Evolutionary conservation across 2,888 invertebrate genomes (phyloP).

Genomic region (Ctenicera cuprea): DNA sequence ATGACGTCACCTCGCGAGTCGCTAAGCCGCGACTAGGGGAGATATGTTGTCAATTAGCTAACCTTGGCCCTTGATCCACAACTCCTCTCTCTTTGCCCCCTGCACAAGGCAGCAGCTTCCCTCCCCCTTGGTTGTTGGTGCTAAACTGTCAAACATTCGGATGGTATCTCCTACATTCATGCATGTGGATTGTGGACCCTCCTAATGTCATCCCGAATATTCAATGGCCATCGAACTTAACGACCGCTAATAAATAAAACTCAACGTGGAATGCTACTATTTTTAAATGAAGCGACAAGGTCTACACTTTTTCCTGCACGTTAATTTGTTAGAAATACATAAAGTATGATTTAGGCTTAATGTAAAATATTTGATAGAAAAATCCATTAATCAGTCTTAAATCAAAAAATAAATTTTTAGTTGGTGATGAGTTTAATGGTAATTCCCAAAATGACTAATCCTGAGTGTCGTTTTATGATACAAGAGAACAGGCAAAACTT

Average conservation of each 20-base stretch:
- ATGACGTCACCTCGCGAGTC: conserved; percentile 64
- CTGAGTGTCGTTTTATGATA: too few species aligned
- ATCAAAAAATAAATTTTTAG: too few species aligned
- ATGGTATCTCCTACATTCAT: conserved; percentile 40
- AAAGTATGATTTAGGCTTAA: background rate
- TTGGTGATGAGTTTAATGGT: too few species aligned
- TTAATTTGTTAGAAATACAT: conserved; percentile 19
- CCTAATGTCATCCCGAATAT: conserved; percentile 30
- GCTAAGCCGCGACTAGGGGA: conserved; percentile 63
- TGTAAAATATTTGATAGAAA: too few species aligned
- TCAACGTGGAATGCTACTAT: conserved; percentile 8
- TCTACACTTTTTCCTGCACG: background rate
- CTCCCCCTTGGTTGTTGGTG: conserved; percentile 41
- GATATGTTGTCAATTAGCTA: conserved; percentile 66
- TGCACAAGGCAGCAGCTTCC: conserved; percentile 51
- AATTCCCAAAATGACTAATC: too few species aligned
- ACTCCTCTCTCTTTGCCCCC: conserved; percentile 53
- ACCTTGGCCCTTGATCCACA: conserved; percentile 62
- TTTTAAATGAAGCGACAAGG: background rate
- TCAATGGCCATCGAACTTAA: conserved; percentile 34
- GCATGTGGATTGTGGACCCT: conserved; percentile 31
- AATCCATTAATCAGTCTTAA: background rate
- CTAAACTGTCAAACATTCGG: conserved; percentile 43
- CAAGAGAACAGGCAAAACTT: too few species aligned
- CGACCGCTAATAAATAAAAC: conserved; percentile 25